A percentile compares a stretch with the other conserved stretches of the same genome.
Evolutionary conservation across 2,888 invertebrate genomes (phyloP).

Genomic region (Neoaliturus tenellus): DNA sequence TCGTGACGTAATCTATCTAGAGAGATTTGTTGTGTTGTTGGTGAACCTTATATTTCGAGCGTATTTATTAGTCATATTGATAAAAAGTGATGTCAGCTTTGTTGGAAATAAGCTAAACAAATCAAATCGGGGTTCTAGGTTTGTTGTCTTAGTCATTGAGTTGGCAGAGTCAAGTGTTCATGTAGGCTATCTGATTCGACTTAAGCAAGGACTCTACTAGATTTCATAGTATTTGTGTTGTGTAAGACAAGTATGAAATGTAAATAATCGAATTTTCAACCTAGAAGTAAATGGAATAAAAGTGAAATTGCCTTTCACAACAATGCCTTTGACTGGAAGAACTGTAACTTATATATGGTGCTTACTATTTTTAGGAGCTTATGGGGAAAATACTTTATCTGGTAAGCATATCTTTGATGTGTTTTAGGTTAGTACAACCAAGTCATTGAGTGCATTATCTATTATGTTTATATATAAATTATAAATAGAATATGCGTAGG

Average conservation of each 20-base stretch:
- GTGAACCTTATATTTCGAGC: no score
- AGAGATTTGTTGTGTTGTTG: no score
- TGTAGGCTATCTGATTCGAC: not conserved
- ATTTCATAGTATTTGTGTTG: not conserved
- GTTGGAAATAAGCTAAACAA: not conserved
- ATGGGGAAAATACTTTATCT: not conserved
- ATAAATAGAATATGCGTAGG: no score
- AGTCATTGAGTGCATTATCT: no score
- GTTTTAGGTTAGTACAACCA: no score
- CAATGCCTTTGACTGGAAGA: conserved; percentile 2
- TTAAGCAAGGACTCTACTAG: not conserved
- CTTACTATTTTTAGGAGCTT: conserved; percentile 4
- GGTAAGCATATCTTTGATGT: no score
- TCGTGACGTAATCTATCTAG: no score
- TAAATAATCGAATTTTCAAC: not conserved
- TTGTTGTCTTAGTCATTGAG: not conserved
- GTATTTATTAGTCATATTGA: not conserved
- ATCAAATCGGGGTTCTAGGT: not conserved
- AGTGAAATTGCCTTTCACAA: conserved; percentile 1
- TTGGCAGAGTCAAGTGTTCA: not conserved
- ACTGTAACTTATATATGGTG: conserved; percentile 25
- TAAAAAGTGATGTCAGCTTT: not conserved
- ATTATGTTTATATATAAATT: no score
- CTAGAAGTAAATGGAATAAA: not conserved
- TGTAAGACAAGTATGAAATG: not conserved